phyloP scores from a whole-genome alignment of 92 coral and sea anemone species.

The Phenganax marumi region DNA sequence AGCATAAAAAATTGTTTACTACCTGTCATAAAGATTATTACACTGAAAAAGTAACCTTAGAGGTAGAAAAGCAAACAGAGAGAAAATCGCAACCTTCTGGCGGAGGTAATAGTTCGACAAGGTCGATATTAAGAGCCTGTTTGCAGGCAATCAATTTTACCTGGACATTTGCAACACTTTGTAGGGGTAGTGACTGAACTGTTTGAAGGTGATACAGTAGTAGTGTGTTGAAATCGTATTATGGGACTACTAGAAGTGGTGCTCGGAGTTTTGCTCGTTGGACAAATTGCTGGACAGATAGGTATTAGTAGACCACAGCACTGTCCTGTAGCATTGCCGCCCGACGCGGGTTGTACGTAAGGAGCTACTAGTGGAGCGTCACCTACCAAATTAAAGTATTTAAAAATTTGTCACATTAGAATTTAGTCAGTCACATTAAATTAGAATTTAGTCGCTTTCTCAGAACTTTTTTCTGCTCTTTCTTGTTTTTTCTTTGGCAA shows the following conservation, averaged over 20 bases:
- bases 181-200: not conserved
- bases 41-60: not conserved
- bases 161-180: slow-evolving; percentile 9
- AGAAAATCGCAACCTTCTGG: not conserved
- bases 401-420: no score
- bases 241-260: not conserved
- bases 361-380: no score
- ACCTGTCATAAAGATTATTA: not conserved
- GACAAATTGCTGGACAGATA: no score
- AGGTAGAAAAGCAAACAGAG: not conserved
- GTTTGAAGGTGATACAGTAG: not conserved
- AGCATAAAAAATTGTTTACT: not conserved
- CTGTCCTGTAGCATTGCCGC: no score
- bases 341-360: no score
- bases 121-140: not conserved
- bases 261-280: no score
- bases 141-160: not conserved
- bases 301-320: no score
- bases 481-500: no score
- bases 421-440: no score
- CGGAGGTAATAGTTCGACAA: not conserved
- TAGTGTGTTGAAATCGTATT: not conserved
- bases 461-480: no score
- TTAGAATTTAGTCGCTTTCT: no score
- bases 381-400: no score